A percentile compares a stretch with the other conserved stretches of the same genome.
These are phyloP conservation scores for Agrochola macilenta DNA, from an alignment of 2,888 invertebrate species.

Conservation along the genomic window DNA sequence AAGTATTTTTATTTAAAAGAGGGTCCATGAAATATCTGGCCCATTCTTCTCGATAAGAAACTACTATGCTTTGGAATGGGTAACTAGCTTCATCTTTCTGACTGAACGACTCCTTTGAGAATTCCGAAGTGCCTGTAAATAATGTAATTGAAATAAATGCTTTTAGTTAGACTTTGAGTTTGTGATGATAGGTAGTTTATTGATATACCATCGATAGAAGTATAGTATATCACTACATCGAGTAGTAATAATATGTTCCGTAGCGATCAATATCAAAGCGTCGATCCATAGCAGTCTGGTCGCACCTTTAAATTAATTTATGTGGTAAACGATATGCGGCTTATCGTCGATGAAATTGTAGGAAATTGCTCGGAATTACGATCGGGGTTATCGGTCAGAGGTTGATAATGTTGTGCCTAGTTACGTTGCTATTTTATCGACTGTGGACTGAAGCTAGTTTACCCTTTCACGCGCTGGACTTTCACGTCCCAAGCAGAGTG, in stretches of 20 bases:
- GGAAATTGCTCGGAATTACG: conserved; percentile 32
- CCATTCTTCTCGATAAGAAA: not conserved
- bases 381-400: conserved; percentile 33
- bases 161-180: not conserved
- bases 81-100: not conserved
- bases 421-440: conserved; percentile 6
- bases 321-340: conserved; percentile 18
- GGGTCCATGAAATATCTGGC: not conserved
- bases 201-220: not conserved
- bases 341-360: conserved; percentile 28
- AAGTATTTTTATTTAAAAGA: not conserved
- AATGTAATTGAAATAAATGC: not conserved
- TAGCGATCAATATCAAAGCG: not conserved
- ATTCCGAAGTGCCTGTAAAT: not conserved
- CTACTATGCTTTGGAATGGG: not conserved
- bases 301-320: conserved; percentile 42
- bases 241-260: not conserved
- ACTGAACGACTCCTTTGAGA: not conserved
- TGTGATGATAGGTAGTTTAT: not conserved
- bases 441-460: not conserved
- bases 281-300: not conserved
- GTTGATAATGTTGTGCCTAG: conserved; percentile 19
- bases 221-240: not conserved
- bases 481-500: conserved; percentile 28
- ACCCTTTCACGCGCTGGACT: conserved; percentile 27